phyloP scores from a whole-genome alignment of 1,140 invertebrate species.

The Idris sp. region DNA sequence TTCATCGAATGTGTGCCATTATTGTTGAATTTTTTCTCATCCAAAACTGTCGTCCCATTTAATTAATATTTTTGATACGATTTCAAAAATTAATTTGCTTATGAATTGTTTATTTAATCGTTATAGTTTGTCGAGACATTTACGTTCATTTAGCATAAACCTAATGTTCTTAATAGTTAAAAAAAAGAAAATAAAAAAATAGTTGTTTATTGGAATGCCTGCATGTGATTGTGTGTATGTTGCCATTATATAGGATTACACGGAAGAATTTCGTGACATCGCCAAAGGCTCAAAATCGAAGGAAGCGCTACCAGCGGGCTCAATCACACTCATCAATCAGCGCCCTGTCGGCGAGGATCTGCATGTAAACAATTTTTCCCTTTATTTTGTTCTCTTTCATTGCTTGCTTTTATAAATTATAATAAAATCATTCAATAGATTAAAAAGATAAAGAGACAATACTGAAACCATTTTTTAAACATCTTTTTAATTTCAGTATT shows the following conservation, averaged over 20 bases:
- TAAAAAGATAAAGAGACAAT: too few relatives aligned
- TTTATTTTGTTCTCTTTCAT: constrained; percentile 62
- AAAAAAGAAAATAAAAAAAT: constrained; percentile 15
- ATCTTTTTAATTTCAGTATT: constrained; percentile 6
- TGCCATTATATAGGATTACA: constrained; percentile 90
- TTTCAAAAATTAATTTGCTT: too few relatives aligned
- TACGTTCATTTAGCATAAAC: too few relatives aligned
- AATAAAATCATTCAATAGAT: too few relatives aligned
- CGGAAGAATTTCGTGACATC: constrained; percentile 97
- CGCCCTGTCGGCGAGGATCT: constrained; percentile 95
- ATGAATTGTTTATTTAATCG: too few relatives aligned
- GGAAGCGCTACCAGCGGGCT: constrained; percentile 91
- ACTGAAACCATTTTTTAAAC: constrained; percentile 3
- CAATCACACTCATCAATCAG: constrained; percentile 97
- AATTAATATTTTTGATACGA: too few relatives aligned
- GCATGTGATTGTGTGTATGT: constrained; percentile 77
- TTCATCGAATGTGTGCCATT: constrained; percentile 18
- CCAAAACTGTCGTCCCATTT: too few relatives aligned
- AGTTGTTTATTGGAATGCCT: constrained; percentile 71
- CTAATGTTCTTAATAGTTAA: too few relatives aligned
- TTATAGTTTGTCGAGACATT: too few relatives aligned
- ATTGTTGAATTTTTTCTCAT: not conserved
- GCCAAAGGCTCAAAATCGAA: constrained; percentile 93
- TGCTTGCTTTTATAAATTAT: constrained; percentile 14
- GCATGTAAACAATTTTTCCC: constrained; percentile 86